Conservation (phyloP, 2,888 invertebrate species). For the Papilio demoleus region DNA sequence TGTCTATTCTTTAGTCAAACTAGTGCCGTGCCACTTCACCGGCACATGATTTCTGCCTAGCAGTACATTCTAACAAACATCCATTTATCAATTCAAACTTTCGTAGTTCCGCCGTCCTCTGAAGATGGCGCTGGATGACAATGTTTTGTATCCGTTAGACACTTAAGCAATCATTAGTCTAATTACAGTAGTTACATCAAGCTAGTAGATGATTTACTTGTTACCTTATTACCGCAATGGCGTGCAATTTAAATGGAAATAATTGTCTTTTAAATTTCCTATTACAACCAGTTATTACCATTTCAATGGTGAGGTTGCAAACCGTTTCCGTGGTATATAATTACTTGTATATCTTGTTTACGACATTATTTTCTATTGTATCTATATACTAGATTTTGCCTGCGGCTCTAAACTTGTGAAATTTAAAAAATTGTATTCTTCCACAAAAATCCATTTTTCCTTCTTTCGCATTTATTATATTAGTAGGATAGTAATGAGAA, state of each 20-base stretch:
- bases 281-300: neutral
- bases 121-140: neutral
- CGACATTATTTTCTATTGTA: neutral
- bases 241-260: conserved; percentile 5
- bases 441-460: no score
- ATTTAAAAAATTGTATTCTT: no score
- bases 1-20: no score
- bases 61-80: no score
- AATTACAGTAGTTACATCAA: neutral
- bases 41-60: no score
- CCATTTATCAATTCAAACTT: no score
- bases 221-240: neutral
- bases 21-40: no score
- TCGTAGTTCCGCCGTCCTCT: no score
- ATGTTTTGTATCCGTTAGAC: neutral
- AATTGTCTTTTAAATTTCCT: conserved; percentile 2
- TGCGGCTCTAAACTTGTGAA: no score
- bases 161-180: neutral
- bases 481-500: no score
- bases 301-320: neutral
- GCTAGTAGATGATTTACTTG: neutral
- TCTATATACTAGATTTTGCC: no score
- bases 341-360: neutral
- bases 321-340: neutral
- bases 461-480: no score